Evolutionary conservation across 2,113 vertebrate genomes (phyloP), one percentile per base, ranked within the genome.

Genomic region (Butorides virescens): DNA sequence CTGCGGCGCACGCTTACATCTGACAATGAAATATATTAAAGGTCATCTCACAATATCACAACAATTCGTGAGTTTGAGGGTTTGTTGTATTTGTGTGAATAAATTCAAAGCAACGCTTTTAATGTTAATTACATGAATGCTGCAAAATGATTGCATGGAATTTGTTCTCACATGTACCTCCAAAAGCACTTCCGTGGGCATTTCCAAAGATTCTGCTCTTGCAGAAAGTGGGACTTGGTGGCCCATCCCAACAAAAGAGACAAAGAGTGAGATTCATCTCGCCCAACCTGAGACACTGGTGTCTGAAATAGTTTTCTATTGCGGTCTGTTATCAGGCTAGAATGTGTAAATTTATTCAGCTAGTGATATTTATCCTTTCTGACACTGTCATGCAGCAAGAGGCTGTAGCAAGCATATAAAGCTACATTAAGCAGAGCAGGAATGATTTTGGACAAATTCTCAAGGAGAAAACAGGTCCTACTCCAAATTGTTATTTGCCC

Each of bases 351-450:
- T 83, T 76, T 76, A 88, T 86, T 91, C 72, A 66, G 67, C 80
- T 88, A 61, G 32, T 89, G 76, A 68, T 79, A 92, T 65, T 92
- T 92, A 92, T 80, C 12, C 34, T 76, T 92, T 63, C 53, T 92
- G 93, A 82, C 78, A 66, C 12, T 61, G 53, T 36, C 62, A 92
- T 0, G 4, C 92, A 70, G 46, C 50, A 86, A 72, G 17, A 47
- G 22, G 58, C 61, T 32, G 21, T 3, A 63, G 36, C 27, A 81
- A 39, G 21, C 18, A 34, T 21, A 83, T 23, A 88, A 79, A 76
- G 49, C n/a, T 59, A 39, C 7, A 30, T 26, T 68, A 86, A 79
- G 26, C 7, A 61, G 34, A 92, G 68, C 42, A 79, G 15, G 30
- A 86, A 92, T 23, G 27, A 86, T 73, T 86, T 61, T 52, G 37